Base-by-base conservation (phyloP, 2,888 invertebrate genomes). In the Diachrysia chrysitis region DNA sequence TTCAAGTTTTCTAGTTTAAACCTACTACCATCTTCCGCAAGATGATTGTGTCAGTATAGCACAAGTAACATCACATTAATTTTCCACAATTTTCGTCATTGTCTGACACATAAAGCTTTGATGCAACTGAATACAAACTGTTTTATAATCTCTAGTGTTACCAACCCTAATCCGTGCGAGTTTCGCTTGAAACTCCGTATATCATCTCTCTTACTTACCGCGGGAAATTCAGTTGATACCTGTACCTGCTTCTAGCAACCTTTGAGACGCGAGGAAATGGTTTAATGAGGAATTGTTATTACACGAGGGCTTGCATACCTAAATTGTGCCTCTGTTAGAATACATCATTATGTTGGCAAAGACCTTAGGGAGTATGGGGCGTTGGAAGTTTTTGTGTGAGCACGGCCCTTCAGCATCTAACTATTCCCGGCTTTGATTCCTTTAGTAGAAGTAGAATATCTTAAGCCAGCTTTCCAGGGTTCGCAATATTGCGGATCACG, bases 271-370 rank as follows among this genome's bases (percentile, higher is more conserved):
- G 53, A 55, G 75, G 73, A 78, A 79, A 79, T 81, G 71, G 69
- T 55, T 75, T 81, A 81, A 81, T 79, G 82, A 81, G 82, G 71
- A 73, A 81, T 81, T 81, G 82, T 81, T 79, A 77, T 72, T 71
- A 69, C 63, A 77, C 72, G 57, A 58, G 66, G 69, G 46, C 21
- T 54, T 65, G 66, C 63, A 32, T 58, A 53, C 69, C 69, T 59
- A 76, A 78, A 71, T 78, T 76, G 78, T 79, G 66, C 29, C 42
- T 42, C 37, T 17, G 54, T 55, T 51, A 7, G 48, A 19, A 21
- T 21, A 51, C 19, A 51, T 51, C 48, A 51, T n/a, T 37, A 16
- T 21, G 10, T 12, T 2, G 19, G 21, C 21, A 21, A 51, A 51
- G 19, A 51, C 48, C 4, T 42, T 42, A 42, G 42, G 42, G n/a